A percentile compares a stretch with the other conserved stretches of the same genome.
These are phyloP conservation scores for Lysandra coridon DNA, from an alignment of 2,888 invertebrate genomes.

Conservation along the genomic window DNA sequence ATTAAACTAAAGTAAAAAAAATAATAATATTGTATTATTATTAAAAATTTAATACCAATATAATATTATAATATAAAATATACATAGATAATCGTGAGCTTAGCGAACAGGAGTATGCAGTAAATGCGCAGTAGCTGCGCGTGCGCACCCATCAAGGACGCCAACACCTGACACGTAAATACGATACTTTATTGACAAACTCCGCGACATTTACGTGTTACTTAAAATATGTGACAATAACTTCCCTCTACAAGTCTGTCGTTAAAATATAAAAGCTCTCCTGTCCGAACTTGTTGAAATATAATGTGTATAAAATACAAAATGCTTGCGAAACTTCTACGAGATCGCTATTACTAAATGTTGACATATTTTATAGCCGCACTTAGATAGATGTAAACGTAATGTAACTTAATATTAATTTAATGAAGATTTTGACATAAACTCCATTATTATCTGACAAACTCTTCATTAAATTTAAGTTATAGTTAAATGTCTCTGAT, in stretches of 20 bases:
- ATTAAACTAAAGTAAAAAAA: no score
- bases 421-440: background rate
- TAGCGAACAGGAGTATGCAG: conserved; percentile 6
- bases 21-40: no score
- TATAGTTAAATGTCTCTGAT: no score
- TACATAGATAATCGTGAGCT: background rate
- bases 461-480: background rate
- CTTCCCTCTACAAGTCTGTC: background rate
- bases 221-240: background rate
- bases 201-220: conserved; percentile 1
- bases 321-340: background rate
- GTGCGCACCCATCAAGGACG: conserved; percentile 28
- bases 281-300: background rate
- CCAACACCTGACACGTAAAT: background rate
- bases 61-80: background rate
- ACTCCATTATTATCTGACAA: background rate
- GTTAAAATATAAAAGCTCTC: background rate
- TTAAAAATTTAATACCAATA: background rate
- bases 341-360: background rate
- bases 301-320: background rate
- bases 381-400: no score
- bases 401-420: background rate
- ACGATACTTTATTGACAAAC: conserved; percentile 13
- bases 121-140: conserved; percentile 25
- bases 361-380: background rate